Evolutionary conservation across 2,113 vertebrate species (phyloP).

Genomic region (Otocyon megalotis): DNA sequence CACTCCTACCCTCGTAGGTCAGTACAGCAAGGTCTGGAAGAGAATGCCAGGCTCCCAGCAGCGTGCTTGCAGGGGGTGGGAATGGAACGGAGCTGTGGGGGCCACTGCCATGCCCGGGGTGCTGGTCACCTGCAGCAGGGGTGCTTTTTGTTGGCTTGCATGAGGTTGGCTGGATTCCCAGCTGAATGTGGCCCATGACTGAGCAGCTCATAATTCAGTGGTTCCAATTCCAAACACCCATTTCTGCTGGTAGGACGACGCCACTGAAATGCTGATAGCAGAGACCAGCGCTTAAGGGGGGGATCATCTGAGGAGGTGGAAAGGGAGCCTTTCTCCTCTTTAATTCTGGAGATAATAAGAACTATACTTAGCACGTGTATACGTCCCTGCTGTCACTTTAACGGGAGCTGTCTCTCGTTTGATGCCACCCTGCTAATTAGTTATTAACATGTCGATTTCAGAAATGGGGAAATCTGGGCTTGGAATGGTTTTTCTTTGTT

Average conservation of each 20-base stretch:
- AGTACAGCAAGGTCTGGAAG: rapidly evolving
- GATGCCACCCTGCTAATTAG: neutral
- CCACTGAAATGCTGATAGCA: rapidly evolving
- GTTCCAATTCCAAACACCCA: rapidly evolving
- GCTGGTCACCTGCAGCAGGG: neutral
- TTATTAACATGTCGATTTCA: neutral
- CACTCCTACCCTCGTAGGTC: neutral
- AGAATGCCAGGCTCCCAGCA: rapidly evolving
- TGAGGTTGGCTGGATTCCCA: neutral
- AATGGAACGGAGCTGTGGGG: rapidly evolving
- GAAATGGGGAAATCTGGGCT: neutral
- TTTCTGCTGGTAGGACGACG: neutral
- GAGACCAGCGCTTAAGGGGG: rapidly evolving
- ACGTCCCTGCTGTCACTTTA: neutral
- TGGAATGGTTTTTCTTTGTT: neutral
- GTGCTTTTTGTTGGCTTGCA: no score
- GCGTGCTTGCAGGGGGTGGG: rapidly evolving
- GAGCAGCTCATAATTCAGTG: neutral
- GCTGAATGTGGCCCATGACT: no score
- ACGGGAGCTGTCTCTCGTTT: neutral
- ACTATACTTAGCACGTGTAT: rapidly evolving
- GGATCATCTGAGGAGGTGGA: rapidly evolving
- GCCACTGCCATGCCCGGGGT: rapidly evolving
- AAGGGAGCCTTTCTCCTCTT: neutral
- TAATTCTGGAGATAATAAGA: no score